A percentile compares a stretch with the other conserved stretches of the same genome.
phyloP scores from a whole-genome alignment of 2,797 vertebrate species.

The Helarctos malayanus region DNA sequence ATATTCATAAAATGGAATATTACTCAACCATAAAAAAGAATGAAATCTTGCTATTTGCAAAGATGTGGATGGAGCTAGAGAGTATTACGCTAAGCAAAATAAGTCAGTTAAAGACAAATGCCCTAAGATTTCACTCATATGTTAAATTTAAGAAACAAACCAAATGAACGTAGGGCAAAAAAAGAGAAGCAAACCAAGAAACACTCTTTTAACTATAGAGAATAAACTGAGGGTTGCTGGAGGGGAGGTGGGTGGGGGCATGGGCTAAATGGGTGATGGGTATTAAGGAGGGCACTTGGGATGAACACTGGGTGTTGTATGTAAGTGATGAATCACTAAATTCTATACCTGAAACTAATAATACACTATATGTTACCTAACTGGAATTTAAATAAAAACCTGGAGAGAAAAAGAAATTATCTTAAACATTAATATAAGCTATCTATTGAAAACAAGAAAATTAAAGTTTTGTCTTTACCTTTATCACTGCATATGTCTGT shows the following conservation, averaged over 20 bases:
- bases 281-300: not conserved
- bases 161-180: not conserved
- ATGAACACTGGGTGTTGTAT: not conserved
- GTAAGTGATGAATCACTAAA: not conserved
- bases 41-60: not conserved
- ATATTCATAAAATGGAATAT: not conserved
- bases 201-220: not conserved
- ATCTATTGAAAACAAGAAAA: not conserved
- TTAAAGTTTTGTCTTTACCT: not conserved
- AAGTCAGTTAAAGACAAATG: not conserved
- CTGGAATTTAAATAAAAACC: not conserved
- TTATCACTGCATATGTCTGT: not conserved
- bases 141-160: not conserved
- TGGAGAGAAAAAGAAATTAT: not conserved
- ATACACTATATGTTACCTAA: not conserved
- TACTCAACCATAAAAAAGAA: not conserved
- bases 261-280: not conserved
- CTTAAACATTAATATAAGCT: constrained; percentile 36
- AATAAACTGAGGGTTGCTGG: not conserved
- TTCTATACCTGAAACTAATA: not conserved
- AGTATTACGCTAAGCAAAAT: not conserved
- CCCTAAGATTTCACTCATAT: not conserved
- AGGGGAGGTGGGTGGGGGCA: not conserved
- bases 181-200: not conserved
- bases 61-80: not conserved